Evolutionary conservation across 2,797 vertebrate genomes (phyloP), one percentile per base, ranked within the genome.

Genomic region (Labroides dimidiatus): DNA sequence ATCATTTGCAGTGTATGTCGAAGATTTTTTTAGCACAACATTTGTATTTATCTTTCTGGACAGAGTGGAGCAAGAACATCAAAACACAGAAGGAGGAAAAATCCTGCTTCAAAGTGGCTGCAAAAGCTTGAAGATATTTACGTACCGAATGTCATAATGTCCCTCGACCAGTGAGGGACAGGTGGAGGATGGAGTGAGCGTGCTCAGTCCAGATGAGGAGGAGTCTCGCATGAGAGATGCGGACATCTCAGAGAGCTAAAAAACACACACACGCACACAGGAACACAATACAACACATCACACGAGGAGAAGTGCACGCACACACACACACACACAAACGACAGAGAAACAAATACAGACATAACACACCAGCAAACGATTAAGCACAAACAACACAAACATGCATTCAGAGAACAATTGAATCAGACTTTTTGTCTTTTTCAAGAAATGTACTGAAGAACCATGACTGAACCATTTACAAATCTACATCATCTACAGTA

Each of bases 181-280:
- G 77, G 98, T 99, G 0, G 97, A 98, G 62, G 98, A 99, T 0
- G 98, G 98, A 3, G 98, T 99, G 79, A 99, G 93, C 1, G 96
- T 96, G 84, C 93, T 94, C 75, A 99, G 93, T 48, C 89, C 93
- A 37, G 96, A 93, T 73, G 96, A 96, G 15, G 88, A 89, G 0
- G 95, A 93, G 24, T 98, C 97, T 83, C 96, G 96, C 90, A 96
- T 92, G 66, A 99, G 88, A 0, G 97, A 98, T 55, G 96, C 96
- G 0, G 98, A 98, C 94, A 99, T 98, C 93, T 99, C 98, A 0
- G 97, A 99, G 33, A 99, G 95, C 98, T 99, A 89, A 52, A 81
- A 89, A n/a, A 15, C 45, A 76, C 72, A 84, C 44, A 68, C 65
- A 74, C 17, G 15, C 81, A 66, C 63, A 55, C 81, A 70, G 36